Conservation (phyloP, 2,888 invertebrate species). For the Cheilosia grossa region DNA sequence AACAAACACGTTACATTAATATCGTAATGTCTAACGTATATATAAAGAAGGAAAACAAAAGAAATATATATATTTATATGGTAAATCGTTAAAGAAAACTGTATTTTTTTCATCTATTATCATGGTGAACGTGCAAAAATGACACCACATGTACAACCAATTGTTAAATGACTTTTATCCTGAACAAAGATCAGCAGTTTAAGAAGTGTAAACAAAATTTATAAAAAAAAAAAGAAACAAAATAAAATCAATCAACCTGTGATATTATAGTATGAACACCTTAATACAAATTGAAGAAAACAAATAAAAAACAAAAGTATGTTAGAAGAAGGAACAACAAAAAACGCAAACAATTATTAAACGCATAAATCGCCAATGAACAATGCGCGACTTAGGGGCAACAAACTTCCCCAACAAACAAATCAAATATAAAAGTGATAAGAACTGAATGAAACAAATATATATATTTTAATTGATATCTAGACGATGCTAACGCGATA, state of each 20-base stretch:
- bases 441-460: slow-evolving; percentile 62
- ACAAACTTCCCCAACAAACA: slow-evolving; percentile 29
- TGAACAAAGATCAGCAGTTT: slow-evolving; percentile 67
- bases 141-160: slow-evolving; percentile 65
- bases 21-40: slow-evolving; percentile 74
- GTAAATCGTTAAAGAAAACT: slow-evolving; percentile 61
- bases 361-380: slow-evolving; percentile 69
- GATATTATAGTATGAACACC: slow-evolving; percentile 79
- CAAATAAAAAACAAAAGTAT: slow-evolving; percentile 37
- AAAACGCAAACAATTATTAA: slow-evolving; percentile 61
- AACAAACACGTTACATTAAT: slow-evolving; percentile 65
- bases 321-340: slow-evolving; percentile 60
- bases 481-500: slow-evolving; percentile 18
- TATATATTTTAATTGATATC: slow-evolving; percentile 65
- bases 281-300: slow-evolving; percentile 75
- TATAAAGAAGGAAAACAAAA: slow-evolving; percentile 35
- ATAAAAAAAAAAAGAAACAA: slow-evolving; percentile 77
- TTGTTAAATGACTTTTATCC: slow-evolving; percentile 77
- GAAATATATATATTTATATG: slow-evolving; percentile 60
- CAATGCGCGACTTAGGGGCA: slow-evolving; percentile 37
- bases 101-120: slow-evolving; percentile 78
- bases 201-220: slow-evolving; percentile 74
- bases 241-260: slow-evolving; percentile 78
- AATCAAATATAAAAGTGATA: slow-evolving; percentile 63
- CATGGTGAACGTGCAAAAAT: slow-evolving; percentile 76